Conservation (phyloP, 2,888 invertebrate species). For the Zhuqinia jingwanae region DNA sequence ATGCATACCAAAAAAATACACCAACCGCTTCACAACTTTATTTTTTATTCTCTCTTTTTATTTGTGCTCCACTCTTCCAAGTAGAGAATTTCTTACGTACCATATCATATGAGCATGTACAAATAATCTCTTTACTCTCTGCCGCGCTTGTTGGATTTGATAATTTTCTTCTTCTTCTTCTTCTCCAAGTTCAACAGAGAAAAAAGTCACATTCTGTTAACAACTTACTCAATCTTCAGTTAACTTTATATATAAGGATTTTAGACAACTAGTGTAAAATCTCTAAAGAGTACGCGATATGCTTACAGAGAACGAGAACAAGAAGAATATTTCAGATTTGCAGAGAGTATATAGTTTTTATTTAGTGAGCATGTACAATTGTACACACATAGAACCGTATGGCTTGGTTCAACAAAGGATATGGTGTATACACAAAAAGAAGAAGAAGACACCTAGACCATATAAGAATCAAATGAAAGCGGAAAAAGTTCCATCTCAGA, state of each 20-base stretch:
- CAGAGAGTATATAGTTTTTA: neutral
- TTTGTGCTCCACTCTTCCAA: slow-evolving; percentile 3
- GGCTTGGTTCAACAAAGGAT: slow-evolving; percentile 21
- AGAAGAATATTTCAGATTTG: too few species aligned
- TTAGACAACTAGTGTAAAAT: slow-evolving; percentile 36
- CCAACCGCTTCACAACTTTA: neutral
- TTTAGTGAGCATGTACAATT: neutral
- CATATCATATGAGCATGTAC: neutral
- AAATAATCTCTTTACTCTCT: too few species aligned
- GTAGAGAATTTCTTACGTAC: neutral
- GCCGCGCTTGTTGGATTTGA: too few species aligned
- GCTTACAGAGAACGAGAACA: neutral
- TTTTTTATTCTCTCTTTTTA: too few species aligned
- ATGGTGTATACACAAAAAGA: too few species aligned
- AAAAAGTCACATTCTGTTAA: slow-evolving; percentile 60
- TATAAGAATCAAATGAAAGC: slow-evolving; percentile 44
- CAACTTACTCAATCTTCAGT: slow-evolving; percentile 49
- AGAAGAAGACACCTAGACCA: neutral
- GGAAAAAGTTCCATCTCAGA: neutral
- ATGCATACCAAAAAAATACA: slow-evolving; percentile 16
- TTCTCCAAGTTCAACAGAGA: slow-evolving; percentile 33
- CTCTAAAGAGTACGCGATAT: too few species aligned
- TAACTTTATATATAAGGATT: slow-evolving; percentile 37
- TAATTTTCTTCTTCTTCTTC: too few species aligned
- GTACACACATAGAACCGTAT: neutral